Percentiles rank a stretch among this genome's conserved stretches.
These are phyloP conservation scores for Diabrotica virgifera DNA, from an alignment of 1,140 invertebrate genomes.

Conservation along the genomic window DNA sequence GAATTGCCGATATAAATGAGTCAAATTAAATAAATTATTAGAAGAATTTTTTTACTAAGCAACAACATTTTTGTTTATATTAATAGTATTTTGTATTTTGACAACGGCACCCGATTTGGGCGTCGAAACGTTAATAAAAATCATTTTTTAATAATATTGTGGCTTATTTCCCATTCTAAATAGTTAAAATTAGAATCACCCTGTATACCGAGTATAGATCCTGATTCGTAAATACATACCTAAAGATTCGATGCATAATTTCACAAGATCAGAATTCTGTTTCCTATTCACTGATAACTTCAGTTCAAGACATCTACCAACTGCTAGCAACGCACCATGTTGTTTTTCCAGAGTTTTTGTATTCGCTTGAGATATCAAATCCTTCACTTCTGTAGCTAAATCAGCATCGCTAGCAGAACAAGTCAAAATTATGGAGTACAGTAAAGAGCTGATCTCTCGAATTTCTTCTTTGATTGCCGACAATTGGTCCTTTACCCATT, in stretches of 20 bases:
- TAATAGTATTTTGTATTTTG: too few relatives aligned
- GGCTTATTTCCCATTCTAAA: too few relatives aligned
- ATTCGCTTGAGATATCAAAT: constrained; percentile 53
- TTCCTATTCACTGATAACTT: constrained; percentile 37
- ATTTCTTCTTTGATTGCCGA: constrained; percentile 71
- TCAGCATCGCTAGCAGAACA: constrained; percentile 54
- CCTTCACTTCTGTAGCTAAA: constrained; percentile 49
- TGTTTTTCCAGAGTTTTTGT: constrained; percentile 67
- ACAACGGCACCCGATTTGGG: too few relatives aligned
- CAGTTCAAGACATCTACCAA: constrained; percentile 66
- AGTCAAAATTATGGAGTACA: constrained; percentile 64
- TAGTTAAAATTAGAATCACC: too few relatives aligned
- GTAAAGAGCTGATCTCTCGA: constrained; percentile 63
- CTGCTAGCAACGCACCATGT: constrained; percentile 67
- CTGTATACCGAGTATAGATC: too few relatives aligned
- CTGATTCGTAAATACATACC: neutral
- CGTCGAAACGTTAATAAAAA: too few relatives aligned
- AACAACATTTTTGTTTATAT: too few relatives aligned
- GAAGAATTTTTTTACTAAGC: too few relatives aligned
- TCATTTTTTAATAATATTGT: too few relatives aligned
- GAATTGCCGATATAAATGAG: too few relatives aligned
- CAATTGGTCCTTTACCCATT: constrained; percentile 64
- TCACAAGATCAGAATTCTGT: neutral
- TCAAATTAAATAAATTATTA: too few relatives aligned
- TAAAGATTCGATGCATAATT: neutral